A percentile compares a stretch with the other conserved stretches of the same genome.
Conservation (phyloP, 2,797 vertebrate species). For the Sebastes variabilis region DNA sequence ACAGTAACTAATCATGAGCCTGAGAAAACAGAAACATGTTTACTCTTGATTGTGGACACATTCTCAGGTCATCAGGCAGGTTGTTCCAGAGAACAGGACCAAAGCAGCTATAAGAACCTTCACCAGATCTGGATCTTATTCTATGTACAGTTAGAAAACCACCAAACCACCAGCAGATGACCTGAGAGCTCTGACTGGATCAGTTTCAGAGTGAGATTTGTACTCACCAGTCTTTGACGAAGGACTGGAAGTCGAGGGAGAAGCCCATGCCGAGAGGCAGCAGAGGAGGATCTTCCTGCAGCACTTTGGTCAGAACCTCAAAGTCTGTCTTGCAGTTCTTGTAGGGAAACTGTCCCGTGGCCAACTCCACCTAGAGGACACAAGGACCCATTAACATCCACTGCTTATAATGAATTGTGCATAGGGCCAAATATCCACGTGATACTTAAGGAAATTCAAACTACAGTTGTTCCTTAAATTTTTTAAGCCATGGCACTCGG, state of each 20-base stretch:
- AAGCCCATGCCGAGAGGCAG: slow-evolving; percentile 94
- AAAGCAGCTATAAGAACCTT: background rate
- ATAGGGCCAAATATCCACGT: background rate
- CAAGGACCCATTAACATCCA: background rate
- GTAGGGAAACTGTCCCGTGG: slow-evolving; percentile 95
- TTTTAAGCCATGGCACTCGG: background rate
- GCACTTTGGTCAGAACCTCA: slow-evolving; percentile 97
- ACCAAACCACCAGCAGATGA: background rate
- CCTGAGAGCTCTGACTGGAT: background rate
- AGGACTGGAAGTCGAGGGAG: slow-evolving; percentile 95
- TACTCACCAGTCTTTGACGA: slow-evolving; percentile 95
- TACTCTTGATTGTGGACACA: background rate
- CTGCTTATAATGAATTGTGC: background rate
- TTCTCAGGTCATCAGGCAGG: background rate
- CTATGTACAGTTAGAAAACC: background rate
- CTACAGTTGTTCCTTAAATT: background rate
- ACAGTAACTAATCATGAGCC: background rate
- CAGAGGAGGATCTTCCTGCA: slow-evolving; percentile 95
- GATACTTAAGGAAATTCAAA: background rate
- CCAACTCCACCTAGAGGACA: slow-evolving; percentile 89
- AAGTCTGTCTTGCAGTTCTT: slow-evolving; percentile 99
- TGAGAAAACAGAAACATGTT: background rate
- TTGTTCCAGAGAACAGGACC: background rate
- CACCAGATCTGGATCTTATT: background rate
- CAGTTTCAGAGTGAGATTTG: background rate